Percentiles rank a stretch among this genome's conserved stretches.
Evolutionary conservation across 2,113 vertebrate genomes (phyloP).

Genomic region (Scartelaos histophorus): DNA sequence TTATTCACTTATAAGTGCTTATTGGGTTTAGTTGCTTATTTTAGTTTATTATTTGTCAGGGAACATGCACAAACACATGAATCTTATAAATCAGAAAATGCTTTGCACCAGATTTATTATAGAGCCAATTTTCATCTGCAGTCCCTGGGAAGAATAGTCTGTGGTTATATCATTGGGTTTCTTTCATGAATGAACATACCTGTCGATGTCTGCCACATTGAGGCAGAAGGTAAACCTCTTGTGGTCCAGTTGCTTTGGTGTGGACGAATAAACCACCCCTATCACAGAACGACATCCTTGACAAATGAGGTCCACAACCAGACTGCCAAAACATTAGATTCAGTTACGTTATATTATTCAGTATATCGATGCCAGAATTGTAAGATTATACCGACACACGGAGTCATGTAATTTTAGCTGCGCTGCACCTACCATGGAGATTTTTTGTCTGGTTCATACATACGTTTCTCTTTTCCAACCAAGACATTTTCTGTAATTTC

Average conservation of each 20-base stretch:
- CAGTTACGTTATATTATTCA: neutral
- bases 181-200: constrained; percentile 48
- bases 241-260: constrained; percentile 72
- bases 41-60: too few species aligned
- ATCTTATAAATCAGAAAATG: too few species aligned
- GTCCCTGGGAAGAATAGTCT: too few species aligned
- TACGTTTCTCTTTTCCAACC: constrained; percentile 61
- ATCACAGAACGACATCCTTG: constrained; percentile 64
- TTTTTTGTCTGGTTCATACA: constrained; percentile 55
- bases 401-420: neutral
- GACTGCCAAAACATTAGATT: constrained; percentile 37
- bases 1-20: neutral
- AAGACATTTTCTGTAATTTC: constrained; percentile 72
- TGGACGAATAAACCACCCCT: constrained; percentile 73
- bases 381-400: neutral
- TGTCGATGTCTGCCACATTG: constrained; percentile 69
- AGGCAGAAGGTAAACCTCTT: constrained; percentile 75
- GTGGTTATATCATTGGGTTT: neutral
- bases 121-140: too few species aligned
- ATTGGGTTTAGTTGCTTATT: too few species aligned
- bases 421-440: constrained; percentile 60
- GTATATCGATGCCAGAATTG: neutral
- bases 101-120: too few species aligned
- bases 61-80: too few species aligned
- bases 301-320: constrained; percentile 68